Conservation (phyloP, 2,888 invertebrate species). For the Cetonia aurata region DNA sequence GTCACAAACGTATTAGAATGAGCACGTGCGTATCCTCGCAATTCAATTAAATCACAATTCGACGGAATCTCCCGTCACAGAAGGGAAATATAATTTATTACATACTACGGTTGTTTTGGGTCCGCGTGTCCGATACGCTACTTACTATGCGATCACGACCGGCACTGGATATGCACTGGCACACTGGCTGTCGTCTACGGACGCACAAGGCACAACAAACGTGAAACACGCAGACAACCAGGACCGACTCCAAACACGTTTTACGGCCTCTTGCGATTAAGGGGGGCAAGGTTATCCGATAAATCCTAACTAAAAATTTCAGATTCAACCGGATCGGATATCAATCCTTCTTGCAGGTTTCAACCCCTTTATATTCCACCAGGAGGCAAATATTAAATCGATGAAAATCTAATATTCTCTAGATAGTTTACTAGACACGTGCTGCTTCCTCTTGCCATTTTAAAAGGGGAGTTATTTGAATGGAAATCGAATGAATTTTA, state of each 20-base stretch:
- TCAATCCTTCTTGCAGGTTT: conserved; percentile 3
- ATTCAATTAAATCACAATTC: conserved; percentile 13
- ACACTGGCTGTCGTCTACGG: too few relatives aligned
- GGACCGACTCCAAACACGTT: too few relatives aligned
- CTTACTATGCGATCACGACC: too few relatives aligned
- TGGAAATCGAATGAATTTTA: too few relatives aligned
- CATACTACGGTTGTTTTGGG: too few relatives aligned
- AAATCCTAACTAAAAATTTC: conserved; percentile 28
- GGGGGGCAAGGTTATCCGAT: conserved; percentile 42
- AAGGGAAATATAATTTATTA: background rate
- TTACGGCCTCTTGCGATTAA: conserved; percentile 12
- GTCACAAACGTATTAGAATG: conserved; percentile 35
- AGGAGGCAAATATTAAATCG: conserved; percentile 7
- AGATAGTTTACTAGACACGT: background rate
- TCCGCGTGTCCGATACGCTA: too few relatives aligned
- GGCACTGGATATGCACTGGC: too few relatives aligned
- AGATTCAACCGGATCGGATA: conserved; percentile 15
- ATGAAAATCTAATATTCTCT: conserved; percentile 21
- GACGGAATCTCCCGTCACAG: too few relatives aligned
- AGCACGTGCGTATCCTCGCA: conserved; percentile 34
- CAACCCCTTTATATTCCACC: background rate
- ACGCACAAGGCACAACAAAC: too few relatives aligned
- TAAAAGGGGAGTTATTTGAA: too few relatives aligned
- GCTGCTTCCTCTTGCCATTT: too few relatives aligned
- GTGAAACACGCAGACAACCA: too few relatives aligned